A percentile compares a stretch with the other conserved stretches of the same genome.
Conservation (phyloP, 37 sponge, comb jelly and placozoan genomes). For the Crambe crambe region DNA sequence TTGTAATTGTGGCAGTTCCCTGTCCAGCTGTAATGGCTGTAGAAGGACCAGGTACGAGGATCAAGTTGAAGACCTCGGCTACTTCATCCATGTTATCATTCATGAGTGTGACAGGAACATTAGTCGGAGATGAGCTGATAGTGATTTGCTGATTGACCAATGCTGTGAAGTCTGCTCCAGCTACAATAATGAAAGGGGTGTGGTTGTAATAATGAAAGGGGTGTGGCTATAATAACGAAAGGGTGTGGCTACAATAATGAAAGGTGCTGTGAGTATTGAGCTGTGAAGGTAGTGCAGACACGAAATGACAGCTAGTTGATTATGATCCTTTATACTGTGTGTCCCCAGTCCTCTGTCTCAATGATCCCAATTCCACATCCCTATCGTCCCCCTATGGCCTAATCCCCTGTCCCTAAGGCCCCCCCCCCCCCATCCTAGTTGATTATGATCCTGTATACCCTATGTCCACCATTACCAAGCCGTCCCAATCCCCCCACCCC, state of each 20-base stretch:
- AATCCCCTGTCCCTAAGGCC: too few species aligned
- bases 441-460: too few species aligned
- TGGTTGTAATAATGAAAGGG: not conserved
- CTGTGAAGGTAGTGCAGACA: too few species aligned
- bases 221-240: not conserved
- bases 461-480: too few species aligned
- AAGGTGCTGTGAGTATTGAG: too few species aligned
- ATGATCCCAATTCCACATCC: too few species aligned
- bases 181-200: not conserved
- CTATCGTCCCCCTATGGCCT: too few species aligned
- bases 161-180: slow-evolving; percentile 4
- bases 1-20: not conserved
- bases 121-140: not conserved
- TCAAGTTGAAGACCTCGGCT: not conserved
- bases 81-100: not conserved
- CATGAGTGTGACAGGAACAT: not conserved
- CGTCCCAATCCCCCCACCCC: too few species aligned
- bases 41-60: not conserved
- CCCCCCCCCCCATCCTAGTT: too few species aligned
- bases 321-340: too few species aligned
- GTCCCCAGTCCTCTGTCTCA: too few species aligned
- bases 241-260: not conserved
- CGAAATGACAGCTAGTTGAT: too few species aligned
- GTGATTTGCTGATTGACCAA: not conserved
- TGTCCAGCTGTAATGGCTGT: not conserved